A percentile compares a stretch with the other conserved stretches of the same genome.
Conservation (phyloP, 2,888 invertebrate genomes). For the Clivina fossor region DNA sequence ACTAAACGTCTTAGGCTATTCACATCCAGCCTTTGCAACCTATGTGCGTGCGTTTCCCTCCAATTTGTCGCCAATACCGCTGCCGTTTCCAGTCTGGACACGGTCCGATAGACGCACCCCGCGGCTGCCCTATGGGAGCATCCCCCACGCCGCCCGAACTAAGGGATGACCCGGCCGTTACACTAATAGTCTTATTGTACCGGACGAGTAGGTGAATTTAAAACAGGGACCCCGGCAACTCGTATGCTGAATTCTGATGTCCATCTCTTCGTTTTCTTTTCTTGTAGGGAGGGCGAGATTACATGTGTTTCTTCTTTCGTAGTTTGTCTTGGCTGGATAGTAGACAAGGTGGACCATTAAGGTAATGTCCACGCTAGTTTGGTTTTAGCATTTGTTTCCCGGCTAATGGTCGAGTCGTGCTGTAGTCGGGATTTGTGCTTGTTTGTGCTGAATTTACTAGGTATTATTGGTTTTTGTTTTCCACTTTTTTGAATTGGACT, state of each 20-base stretch:
- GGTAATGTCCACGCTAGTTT: no score
- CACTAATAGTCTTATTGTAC: conserved; percentile 54
- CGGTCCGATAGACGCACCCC: conserved; percentile 47
- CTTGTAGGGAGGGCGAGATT: no score
- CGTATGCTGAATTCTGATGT: conserved; percentile 44
- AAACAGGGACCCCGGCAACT: conserved; percentile 48
- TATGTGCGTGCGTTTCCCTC: conserved; percentile 47
- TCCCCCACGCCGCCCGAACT: no score
- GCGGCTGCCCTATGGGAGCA: no score
- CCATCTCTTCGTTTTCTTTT: conserved; percentile 10
- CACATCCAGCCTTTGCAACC: background rate
- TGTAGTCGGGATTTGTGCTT: no score
- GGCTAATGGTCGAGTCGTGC: no score
- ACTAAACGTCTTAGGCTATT: conserved; percentile 27
- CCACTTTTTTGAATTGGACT: no score
- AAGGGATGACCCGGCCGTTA: conserved; percentile 49
- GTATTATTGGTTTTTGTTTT: no score
- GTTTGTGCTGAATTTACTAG: no score
- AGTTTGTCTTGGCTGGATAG: no score
- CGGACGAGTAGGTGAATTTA: conserved; percentile 50
- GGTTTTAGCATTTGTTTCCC: no score
- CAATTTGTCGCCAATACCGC: conserved; percentile 54
- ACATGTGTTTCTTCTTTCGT: background rate
- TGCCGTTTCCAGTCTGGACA: conserved; percentile 53
- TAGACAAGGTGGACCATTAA: no score